phyloP scores from a whole-genome alignment of 37 sponge, comb jelly and placozoan species.

The Cliona cf. orientalis region DNA sequence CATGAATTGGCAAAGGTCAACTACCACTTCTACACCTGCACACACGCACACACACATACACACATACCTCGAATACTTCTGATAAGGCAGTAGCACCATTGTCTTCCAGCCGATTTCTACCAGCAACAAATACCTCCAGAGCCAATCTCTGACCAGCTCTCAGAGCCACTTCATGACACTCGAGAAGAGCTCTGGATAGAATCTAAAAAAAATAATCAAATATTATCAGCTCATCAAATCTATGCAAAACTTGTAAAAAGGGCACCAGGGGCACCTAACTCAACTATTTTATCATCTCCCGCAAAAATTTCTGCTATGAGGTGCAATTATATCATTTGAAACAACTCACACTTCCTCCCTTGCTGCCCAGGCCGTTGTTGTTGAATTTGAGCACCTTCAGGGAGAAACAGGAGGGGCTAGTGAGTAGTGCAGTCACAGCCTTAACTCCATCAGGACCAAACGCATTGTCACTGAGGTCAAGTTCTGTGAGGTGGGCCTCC shows the following conservation, averaged over 20 bases:
- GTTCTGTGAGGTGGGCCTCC: conserved; percentile 76
- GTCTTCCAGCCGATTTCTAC: conserved; percentile 92
- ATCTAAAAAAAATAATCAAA: conserved; percentile 41
- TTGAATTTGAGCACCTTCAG: conserved; percentile 89
- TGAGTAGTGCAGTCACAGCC: conserved; percentile 75
- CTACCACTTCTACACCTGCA: neutral
- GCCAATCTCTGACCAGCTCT: conserved; percentile 75
- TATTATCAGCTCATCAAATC: neutral
- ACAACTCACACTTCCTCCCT: conserved; percentile 85
- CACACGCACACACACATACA: neutral
- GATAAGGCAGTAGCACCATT: conserved; percentile 86
- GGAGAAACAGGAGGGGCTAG: conserved; percentile 85
- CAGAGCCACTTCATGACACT: conserved; percentile 80
- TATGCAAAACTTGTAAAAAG: too few species aligned
- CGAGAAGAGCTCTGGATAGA: conserved; percentile 69
- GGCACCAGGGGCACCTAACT: neutral
- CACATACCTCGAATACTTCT: conserved; percentile 78
- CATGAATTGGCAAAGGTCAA: neutral
- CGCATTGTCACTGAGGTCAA: conserved; percentile 99
- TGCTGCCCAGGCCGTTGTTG: conserved; percentile 94
- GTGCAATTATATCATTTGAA: neutral
- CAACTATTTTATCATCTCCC: neutral
- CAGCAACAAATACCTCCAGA: conserved; percentile 89
- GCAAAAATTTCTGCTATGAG: neutral
- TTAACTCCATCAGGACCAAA: conserved; percentile 96